Evolutionary conservation across 2,888 invertebrate species (phyloP).

Genomic region (Lasioglossum lativentre): DNA sequence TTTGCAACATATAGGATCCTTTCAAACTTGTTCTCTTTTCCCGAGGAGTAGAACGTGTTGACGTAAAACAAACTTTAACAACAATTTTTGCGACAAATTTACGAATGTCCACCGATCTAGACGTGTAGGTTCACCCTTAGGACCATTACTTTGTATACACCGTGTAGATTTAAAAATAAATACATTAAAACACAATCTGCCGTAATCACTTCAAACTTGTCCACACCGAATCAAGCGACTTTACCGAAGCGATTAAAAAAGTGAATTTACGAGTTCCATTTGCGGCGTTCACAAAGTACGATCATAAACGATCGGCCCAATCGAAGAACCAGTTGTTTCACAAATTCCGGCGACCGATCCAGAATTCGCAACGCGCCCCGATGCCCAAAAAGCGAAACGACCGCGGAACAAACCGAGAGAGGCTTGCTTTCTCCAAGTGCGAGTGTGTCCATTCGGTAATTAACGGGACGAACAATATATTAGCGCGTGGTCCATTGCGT

Average conservation of each 20-base stretch:
- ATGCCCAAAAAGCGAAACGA: neutral
- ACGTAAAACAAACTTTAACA: too few relatives aligned
- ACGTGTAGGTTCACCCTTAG: too few relatives aligned
- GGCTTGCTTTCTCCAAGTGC: conserved; percentile 7
- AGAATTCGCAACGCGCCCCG: neutral
- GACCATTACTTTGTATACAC: too few relatives aligned
- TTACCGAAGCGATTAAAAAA: neutral
- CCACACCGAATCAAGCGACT: neutral
- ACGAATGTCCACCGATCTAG: too few relatives aligned
- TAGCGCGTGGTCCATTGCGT: conserved; percentile 14
- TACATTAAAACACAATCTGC: neutral
- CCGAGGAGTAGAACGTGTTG: too few relatives aligned
- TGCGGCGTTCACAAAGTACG: neutral
- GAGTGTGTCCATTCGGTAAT: neutral
- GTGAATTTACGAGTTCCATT: neutral
- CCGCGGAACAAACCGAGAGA: neutral
- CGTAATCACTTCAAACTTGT: neutral
- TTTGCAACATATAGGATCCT: too few relatives aligned
- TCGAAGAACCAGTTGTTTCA: neutral
- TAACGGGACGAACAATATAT: conserved; percentile 11
- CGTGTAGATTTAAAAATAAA: neutral
- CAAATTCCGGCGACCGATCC: neutral
- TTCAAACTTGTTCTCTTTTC: too few relatives aligned
- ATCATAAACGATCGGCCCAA: neutral
- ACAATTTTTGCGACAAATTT: too few relatives aligned